Percentiles rank a stretch among this genome's conserved stretches.
phyloP scores from a whole-genome alignment of 2,888 invertebrate species.

The Ischnura elegans region DNA sequence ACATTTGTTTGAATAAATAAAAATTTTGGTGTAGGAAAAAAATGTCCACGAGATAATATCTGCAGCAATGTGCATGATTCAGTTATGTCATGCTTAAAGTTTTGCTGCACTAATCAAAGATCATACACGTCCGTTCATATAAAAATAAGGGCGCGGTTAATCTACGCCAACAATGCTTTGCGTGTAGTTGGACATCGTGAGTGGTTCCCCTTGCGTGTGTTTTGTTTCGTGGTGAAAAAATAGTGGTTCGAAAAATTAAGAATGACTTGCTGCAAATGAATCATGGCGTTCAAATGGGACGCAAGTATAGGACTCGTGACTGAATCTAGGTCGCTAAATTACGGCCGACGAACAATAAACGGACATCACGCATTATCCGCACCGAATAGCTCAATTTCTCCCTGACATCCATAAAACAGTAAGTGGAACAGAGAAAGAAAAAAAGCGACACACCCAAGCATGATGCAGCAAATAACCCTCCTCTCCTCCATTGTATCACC shows the following conservation, averaged over 20 bases:
- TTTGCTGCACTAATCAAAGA: too few species aligned
- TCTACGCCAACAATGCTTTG: not conserved
- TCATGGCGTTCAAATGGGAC: not conserved
- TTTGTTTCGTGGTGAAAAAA: not conserved
- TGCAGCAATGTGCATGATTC: too few species aligned
- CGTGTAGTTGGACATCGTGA: not conserved
- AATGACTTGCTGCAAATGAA: constrained; percentile 24
- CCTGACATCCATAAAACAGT: not conserved
- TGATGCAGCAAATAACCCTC: not conserved
- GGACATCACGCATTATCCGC: not conserved
- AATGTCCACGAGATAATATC: too few species aligned
- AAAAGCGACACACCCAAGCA: not conserved
- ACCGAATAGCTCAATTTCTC: not conserved
- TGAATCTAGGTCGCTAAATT: not conserved
- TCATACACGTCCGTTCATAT: too few species aligned
- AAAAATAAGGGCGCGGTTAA: not conserved
- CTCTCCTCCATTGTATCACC: not conserved
- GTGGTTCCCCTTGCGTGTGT: not conserved
- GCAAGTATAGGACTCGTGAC: not conserved
- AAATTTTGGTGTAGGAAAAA: too few species aligned
- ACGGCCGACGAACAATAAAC: not conserved
- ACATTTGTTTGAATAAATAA: too few species aligned
- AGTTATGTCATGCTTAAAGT: too few species aligned
- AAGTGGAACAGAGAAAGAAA: not conserved
- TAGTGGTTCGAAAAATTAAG: not conserved